phyloP scores from a whole-genome alignment of 2,113 vertebrate species.

The Colaptes auratus region DNA sequence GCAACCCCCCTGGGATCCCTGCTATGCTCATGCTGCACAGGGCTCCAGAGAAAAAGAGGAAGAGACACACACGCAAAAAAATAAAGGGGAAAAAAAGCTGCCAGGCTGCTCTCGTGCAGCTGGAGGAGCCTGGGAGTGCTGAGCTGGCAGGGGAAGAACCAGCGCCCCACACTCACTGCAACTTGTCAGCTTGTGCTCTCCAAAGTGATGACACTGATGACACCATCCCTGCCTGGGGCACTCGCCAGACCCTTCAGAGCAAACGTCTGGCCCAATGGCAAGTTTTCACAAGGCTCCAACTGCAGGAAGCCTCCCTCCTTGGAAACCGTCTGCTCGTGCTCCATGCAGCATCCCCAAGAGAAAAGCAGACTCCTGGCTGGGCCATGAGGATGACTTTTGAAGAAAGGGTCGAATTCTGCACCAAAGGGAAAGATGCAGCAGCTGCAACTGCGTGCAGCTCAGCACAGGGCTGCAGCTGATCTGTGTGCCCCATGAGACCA shows the following conservation, averaged over 20 bases:
- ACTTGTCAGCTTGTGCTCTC: neutral
- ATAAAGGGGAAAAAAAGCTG: neutral
- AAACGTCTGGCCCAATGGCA: neutral
- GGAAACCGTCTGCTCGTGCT: neutral
- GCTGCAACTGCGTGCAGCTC: neutral
- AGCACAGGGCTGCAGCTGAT: neutral
- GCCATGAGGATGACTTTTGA: fast-evolving
- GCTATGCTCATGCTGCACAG: neutral
- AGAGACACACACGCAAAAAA: too few species aligned
- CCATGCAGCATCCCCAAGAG: fast-evolving
- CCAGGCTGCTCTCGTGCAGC: neutral
- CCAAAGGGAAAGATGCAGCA: neutral
- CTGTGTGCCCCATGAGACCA: neutral
- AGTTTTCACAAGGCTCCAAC: neutral
- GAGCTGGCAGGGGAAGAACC: neutral
- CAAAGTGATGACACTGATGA: neutral
- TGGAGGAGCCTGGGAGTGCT: neutral
- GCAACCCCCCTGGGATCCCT: neutral
- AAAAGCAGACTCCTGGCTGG: neutral
- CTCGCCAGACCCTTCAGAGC: neutral
- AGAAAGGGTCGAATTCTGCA: neutral
- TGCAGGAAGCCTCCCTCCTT: neutral
- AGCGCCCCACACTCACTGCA: neutral
- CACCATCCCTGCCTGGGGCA: neutral
- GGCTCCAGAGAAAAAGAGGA: neutral